phyloP scores from a whole-genome alignment of 2,113 vertebrate species.

The Urocitellus parryii region DNA sequence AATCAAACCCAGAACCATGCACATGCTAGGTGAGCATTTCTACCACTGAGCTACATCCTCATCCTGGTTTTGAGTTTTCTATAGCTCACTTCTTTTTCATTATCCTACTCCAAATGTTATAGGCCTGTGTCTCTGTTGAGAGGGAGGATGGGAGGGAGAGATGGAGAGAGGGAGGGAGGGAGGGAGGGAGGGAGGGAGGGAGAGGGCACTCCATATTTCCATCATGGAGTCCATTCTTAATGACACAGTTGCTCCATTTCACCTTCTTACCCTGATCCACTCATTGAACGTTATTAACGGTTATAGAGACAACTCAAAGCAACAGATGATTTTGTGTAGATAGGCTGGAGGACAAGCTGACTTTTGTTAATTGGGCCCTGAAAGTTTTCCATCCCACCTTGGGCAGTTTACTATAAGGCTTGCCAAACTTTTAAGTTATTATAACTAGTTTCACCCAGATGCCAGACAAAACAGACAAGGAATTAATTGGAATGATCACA shows the following conservation, averaged over 20 bases:
- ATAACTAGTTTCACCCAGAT: slow-evolving; percentile 81
- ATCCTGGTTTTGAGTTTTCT: slow-evolving; percentile 36
- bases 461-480: slow-evolving; percentile 85
- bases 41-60: neutral
- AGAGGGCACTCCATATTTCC: neutral
- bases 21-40: neutral
- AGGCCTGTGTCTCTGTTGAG: neutral
- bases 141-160: too few species aligned
- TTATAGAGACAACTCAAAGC: slow-evolving; percentile 71
- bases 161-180: too few species aligned
- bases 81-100: slow-evolving; percentile 60
- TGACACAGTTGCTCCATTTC: slow-evolving; percentile 60
- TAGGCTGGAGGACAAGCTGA: slow-evolving; percentile 71
- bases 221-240: slow-evolving; percentile 52
- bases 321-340: slow-evolving; percentile 75
- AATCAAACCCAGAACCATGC: neutral
- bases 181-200: too few species aligned
- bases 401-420: slow-evolving; percentile 78
- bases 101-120: slow-evolving; percentile 41
- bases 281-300: slow-evolving; percentile 69
- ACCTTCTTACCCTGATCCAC: slow-evolving; percentile 68
- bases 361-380: slow-evolving; percentile 80
- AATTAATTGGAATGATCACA: slow-evolving; percentile 86
- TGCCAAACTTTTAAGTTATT: slow-evolving; percentile 84
- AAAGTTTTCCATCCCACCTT: slow-evolving; percentile 83